A percentile compares a stretch with the other conserved stretches of the same genome.
These are phyloP conservation scores for Danio kyathit DNA, from an alignment of 2,797 vertebrate genomes.

Conservation along the genomic window DNA sequence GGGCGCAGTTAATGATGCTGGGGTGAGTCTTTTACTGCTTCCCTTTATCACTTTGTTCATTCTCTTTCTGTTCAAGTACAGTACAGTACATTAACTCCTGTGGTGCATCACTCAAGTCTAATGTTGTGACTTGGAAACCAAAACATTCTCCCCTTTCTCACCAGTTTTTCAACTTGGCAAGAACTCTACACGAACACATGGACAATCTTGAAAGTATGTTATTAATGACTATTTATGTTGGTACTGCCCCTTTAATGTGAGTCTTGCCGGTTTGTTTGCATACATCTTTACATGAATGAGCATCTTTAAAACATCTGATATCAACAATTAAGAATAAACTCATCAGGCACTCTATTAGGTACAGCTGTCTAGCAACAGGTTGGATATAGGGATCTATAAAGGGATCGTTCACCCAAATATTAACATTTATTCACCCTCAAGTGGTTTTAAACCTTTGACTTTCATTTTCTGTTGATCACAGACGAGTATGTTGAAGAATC, in stretches of 20 bases:
- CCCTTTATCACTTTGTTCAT: background rate
- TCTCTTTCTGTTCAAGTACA: background rate
- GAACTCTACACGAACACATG: slow-evolving; percentile 98
- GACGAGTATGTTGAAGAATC: no score
- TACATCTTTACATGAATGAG: background rate
- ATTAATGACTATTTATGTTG: slow-evolving; percentile 37
- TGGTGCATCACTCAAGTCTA: background rate
- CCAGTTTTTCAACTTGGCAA: slow-evolving; percentile 99
- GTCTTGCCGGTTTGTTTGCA: background rate
- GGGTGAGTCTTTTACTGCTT: slow-evolving; percentile 81
- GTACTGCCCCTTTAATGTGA: background rate
- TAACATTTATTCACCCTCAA: no score
- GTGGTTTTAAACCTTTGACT: no score
- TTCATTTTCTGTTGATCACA: no score
- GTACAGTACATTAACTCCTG: slow-evolving; percentile 13
- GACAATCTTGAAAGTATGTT: slow-evolving; percentile 99
- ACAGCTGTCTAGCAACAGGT: no score
- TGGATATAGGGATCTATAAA: no score
- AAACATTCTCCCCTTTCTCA: slow-evolving; percentile 79
- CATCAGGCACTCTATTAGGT: no score
- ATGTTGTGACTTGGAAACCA: slow-evolving; percentile 38
- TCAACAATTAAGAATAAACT: background rate
- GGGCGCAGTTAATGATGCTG: slow-evolving; percentile 91
- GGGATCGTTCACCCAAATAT: no score
- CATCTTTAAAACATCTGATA: background rate